These are phyloP conservation scores for Tiliacea aurago DNA, from an alignment of 2,888 invertebrate genomes.

Conservation along the genomic window DNA sequence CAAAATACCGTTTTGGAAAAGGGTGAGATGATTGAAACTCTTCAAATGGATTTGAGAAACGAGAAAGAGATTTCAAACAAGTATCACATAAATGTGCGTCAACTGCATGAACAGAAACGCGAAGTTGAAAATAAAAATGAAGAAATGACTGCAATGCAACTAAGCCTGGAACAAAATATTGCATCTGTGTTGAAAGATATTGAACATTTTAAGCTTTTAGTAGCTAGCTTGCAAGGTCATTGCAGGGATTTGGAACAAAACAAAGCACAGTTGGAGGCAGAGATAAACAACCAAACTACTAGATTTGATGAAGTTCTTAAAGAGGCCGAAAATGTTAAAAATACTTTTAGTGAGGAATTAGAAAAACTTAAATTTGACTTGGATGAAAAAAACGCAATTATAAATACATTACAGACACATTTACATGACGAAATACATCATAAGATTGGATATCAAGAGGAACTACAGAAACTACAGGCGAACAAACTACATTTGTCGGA, in stretches of 20 bases:
- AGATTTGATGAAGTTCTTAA: conserved; percentile 71
- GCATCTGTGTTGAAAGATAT: conserved; percentile 72
- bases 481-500: conserved; percentile 65
- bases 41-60: conserved; percentile 76
- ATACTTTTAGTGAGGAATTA: conserved; percentile 70
- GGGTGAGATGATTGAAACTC: conserved; percentile 79
- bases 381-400: conserved; percentile 76
- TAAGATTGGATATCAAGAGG: conserved; percentile 75
- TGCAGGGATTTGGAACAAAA: conserved; percentile 70
- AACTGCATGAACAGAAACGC: conserved; percentile 68
- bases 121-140: conserved; percentile 70
- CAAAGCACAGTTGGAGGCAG: conserved; percentile 71
- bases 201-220: conserved; percentile 68
- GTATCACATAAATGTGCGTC: conserved; percentile 70
- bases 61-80: conserved; percentile 76
- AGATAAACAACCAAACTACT: conserved; percentile 70
- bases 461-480: conserved; percentile 68
- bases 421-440: conserved; percentile 78
- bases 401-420: conserved; percentile 76
- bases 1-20: conserved; percentile 82
- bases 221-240: conserved; percentile 68
- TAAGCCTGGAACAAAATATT: conserved; percentile 68
- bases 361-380: conserved; percentile 72
- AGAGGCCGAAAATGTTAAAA: conserved; percentile 73
- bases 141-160: conserved; percentile 72